Evolutionary conservation across 2,113 vertebrate species (phyloP).

Genomic region (Osmerus eperlanus): DNA sequence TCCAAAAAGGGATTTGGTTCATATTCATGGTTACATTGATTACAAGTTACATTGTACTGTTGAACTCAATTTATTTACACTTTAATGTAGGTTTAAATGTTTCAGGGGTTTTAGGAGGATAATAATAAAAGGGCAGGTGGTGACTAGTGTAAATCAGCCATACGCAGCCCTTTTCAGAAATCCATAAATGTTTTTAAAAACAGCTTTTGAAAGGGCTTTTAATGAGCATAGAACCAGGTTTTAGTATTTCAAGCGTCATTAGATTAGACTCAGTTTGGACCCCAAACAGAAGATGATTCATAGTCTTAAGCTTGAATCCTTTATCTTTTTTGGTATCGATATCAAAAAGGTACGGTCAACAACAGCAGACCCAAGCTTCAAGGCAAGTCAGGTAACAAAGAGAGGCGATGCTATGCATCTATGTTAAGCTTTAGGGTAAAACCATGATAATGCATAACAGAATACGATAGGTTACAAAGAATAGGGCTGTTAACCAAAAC

Average conservation of each 20-base stretch:
- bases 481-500: neutral
- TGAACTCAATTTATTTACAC: neutral
- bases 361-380: neutral
- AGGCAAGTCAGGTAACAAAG: neutral
- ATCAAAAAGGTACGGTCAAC: neutral
- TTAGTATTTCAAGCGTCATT: neutral
- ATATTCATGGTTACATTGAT: no score
- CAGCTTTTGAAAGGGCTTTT: conserved; percentile 1
- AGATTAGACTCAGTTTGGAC: neutral
- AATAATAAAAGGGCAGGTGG: conserved; percentile 15
- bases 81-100: neutral
- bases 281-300: neutral
- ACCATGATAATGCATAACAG: neutral
- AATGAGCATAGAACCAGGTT: neutral
- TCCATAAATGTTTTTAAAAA: neutral
- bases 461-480: neutral
- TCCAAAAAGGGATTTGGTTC: no score
- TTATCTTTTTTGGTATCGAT: no score
- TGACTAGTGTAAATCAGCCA: conserved; percentile 2
- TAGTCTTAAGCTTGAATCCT: neutral
- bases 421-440: neutral
- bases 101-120: neutral
- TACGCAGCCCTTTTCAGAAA: neutral
- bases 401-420: neutral
- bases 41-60: neutral